Evolutionary conservation across 2,113 vertebrate genomes (phyloP).

Genomic region (Syrrhaptes paradoxus): DNA sequence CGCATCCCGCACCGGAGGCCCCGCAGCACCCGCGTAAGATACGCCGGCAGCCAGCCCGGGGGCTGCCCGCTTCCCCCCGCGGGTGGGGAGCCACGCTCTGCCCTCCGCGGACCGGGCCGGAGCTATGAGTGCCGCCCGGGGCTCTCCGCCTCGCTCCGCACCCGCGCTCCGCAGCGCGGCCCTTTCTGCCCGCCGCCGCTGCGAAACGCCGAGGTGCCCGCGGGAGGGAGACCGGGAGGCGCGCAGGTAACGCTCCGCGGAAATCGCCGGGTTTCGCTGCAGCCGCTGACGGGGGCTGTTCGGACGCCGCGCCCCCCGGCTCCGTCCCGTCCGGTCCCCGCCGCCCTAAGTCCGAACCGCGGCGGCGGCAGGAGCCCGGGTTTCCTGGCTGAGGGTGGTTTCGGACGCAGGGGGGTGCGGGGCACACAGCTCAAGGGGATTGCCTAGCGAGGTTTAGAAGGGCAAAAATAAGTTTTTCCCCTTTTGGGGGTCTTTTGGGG

Average conservation of each 20-base stretch:
- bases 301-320: background rate
- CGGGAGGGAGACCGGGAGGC: background rate
- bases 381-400: fast-evolving
- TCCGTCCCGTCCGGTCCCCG: background rate
- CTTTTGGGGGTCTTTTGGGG: too few relatives aligned
- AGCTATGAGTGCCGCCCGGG: background rate
- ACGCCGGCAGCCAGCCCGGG: background rate
- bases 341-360: background rate
- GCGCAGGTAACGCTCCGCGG: background rate
- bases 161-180: background rate
- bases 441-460: background rate
- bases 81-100: background rate
- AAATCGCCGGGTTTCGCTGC: background rate
- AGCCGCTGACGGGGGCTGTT: too few relatives aligned
- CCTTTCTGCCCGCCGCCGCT: background rate
- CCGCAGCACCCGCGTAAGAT: background rate
- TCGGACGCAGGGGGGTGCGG: background rate
- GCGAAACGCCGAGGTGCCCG: background rate
- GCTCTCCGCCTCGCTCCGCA: background rate
- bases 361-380: background rate
- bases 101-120: background rate
- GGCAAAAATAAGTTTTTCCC: background rate
- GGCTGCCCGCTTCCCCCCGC: background rate
- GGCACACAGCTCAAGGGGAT: fast-evolving
- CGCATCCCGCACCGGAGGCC: background rate